Evolutionary conservation across 2,797 vertebrate genomes (phyloP), one percentile per base, ranked within the genome.

Genomic region (Ceryle rudis): DNA sequence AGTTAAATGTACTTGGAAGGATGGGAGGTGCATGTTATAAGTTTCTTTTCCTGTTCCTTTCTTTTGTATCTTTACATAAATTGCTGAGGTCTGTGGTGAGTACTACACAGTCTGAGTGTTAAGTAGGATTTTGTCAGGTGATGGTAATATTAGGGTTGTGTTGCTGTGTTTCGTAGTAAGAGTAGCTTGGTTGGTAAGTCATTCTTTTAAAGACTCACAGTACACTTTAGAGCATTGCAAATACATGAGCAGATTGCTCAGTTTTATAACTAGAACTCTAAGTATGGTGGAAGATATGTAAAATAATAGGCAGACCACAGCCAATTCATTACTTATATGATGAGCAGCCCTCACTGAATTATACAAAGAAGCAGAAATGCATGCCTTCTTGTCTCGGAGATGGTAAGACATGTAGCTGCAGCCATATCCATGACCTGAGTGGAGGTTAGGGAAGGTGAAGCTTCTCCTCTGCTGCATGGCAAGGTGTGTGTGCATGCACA

Each of bases 21-120:
- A 5, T 10, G 15, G 14, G 3, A 1, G 1, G 6, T 3, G 26
- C 20, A 28, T 28, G 26, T 26, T 15, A 62, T 44, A 61, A 44
- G 49, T 21, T 47, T 55, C 7, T 74, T 69, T 22, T 49, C 11
- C 73, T 74, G 2, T 10, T 84, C 61, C 4, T 74, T 74, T 49
- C 12, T 66, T 61, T 54, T 55, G 4, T 46, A 41, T 39, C 16
- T 54, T 58, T 46, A 35, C 28, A 51, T 51, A 70, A 41, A 54
- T 69, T 87, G 11, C 46, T 75, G 37, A n/a, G 2, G 4, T 31
- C 28, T 91, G 29, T 39, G 46, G 44, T 60, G 29, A 84, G 12
- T 49, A 31, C 13, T 79, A 69, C 37, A 8, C 22, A 64, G 33
- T 69, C 37, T 58, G 31, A 31, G 19, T 17, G 25, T 29, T 60